A percentile compares a stretch with the other conserved stretches of the same genome.
phyloP scores from a whole-genome alignment of 2,888 invertebrate species.

The Nycteola revayana region DNA sequence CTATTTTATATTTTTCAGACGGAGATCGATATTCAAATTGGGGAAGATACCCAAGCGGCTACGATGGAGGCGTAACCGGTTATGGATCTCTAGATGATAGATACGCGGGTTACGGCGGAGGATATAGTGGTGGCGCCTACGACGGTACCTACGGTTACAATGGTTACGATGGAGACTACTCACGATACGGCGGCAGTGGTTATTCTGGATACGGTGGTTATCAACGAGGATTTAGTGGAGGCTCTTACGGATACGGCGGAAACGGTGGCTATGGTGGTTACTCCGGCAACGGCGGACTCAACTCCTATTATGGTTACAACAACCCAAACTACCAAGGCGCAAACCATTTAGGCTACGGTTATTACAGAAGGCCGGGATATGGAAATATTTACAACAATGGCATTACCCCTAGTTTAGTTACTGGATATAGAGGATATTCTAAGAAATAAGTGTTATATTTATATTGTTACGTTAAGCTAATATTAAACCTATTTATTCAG shows the following conservation, averaged over 20 bases:
- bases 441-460: constrained; percentile 40
- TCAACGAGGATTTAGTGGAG: constrained; percentile 13
- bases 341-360: constrained; percentile 83
- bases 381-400: constrained; percentile 67
- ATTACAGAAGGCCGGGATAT: constrained; percentile 65
- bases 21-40: constrained; percentile 57
- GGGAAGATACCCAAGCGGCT: constrained; percentile 48
- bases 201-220: constrained; percentile 12
- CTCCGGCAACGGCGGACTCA: constrained; percentile 82
- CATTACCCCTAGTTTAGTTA: constrained; percentile 71
- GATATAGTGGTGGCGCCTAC: constrained; percentile 11
- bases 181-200: constrained; percentile 3
- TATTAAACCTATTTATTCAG: constrained; percentile 25
- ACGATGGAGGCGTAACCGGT: constrained; percentile 36
- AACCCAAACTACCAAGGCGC: constrained; percentile 77
- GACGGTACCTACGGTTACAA: constrained; percentile 2
- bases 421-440: constrained; percentile 78
- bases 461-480: constrained; percentile 4
- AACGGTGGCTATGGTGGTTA: constrained; percentile 81
- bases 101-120: constrained; percentile 36
- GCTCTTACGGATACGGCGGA: constrained; percentile 31
- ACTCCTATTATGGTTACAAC: constrained; percentile 82
- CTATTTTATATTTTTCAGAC: constrained; percentile 44
- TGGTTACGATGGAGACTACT: constrained; percentile 2
- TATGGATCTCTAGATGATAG: constrained; percentile 56